Evolutionary conservation across 1,140 invertebrate species (phyloP), one percentile per base, ranked within the genome.

Genomic region (Pseudomyrmex sp.): DNA sequence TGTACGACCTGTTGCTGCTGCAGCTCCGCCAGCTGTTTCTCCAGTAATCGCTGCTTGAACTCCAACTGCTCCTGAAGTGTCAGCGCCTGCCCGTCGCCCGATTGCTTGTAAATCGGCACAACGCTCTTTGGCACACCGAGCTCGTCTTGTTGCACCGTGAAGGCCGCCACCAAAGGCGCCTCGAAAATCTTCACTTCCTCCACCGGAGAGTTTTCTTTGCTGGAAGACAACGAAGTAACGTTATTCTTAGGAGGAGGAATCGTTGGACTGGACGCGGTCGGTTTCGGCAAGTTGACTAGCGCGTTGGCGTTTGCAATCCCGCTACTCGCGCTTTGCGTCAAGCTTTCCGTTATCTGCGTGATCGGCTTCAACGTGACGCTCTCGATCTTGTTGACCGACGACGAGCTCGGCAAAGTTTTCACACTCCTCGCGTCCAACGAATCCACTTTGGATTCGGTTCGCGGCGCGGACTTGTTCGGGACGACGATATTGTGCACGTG

Each of bases 61-160:
- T 96, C 96, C 12, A 96, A 87, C 80, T 96, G 95, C 80, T 95
- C 95, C 84, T 96, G 96, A 0, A 94, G 90, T 10, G 92, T 94
- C 52, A 94, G 58, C 1, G 93, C 92, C 56, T 94, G 90, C 0
- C 89, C 91, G 13, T 93, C 90, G n/a, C 87, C 84, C 2, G 82
- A 79, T 0, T 92, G 92, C 77, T 94, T 93, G 84, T 94, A 95
- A 72, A 97, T 95, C 2, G 97, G 97, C 73, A 97, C 96, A 2
- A 97, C 96, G 90, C 96, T 97, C 83, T 96, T 96, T 0, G 97
- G 97, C 18, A 96, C 89, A 1, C 97, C 97, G 46, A 95, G 94
- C 68, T 96, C 96, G 88, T 98, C 97, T 91, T 97, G 96, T 86
- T 97, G 97, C 2, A 98, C 96, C 0, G 97, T 97, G 88, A 98